phyloP scores from a whole-genome alignment of 2,888 invertebrate genomes.

The Papilio gigon region DNA sequence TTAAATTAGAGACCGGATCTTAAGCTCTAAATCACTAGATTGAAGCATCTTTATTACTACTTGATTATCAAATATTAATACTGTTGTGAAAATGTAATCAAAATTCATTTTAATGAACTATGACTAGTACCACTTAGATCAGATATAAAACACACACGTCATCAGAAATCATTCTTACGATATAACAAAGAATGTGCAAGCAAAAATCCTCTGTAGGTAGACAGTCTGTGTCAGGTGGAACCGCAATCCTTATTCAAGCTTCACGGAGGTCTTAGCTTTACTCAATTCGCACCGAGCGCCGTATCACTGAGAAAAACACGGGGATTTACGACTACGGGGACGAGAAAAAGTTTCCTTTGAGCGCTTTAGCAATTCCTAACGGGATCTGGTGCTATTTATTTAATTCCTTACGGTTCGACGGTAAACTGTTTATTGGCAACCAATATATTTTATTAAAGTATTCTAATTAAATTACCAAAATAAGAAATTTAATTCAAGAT shows the following conservation, averaged over 20 bases:
- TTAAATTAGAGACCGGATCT: background rate
- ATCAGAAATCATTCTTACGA: background rate
- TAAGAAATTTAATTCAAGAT: too few relatives aligned
- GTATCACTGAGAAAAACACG: slow-evolving; percentile 59
- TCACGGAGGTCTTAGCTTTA: slow-evolving; percentile 58
- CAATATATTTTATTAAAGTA: slow-evolving; percentile 12
- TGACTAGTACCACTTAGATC: background rate
- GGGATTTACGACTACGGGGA: slow-evolving; percentile 66
- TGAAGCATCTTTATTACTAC: background rate
- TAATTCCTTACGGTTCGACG: slow-evolving; percentile 20
- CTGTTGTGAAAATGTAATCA: too few relatives aligned
- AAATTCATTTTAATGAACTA: too few relatives aligned
- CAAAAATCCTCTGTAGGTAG: slow-evolving; percentile 36
- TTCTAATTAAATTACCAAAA: background rate
- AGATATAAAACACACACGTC: background rate
- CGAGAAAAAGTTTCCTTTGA: slow-evolving; percentile 45
- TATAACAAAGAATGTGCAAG: background rate
- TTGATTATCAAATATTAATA: too few relatives aligned
- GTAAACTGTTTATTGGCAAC: slow-evolving; percentile 6
- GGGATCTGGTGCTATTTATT: slow-evolving; percentile 41
- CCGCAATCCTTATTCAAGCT: slow-evolving; percentile 53
- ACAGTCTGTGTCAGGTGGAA: slow-evolving; percentile 59
- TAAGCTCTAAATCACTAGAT: background rate
- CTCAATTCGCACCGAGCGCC: slow-evolving; percentile 59
- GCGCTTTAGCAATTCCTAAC: slow-evolving; percentile 37